Percentiles rank a stretch among this genome's conserved stretches.
phyloP scores from a whole-genome alignment of 2,888 invertebrate species.

The Eustalomyia histrio region DNA sequence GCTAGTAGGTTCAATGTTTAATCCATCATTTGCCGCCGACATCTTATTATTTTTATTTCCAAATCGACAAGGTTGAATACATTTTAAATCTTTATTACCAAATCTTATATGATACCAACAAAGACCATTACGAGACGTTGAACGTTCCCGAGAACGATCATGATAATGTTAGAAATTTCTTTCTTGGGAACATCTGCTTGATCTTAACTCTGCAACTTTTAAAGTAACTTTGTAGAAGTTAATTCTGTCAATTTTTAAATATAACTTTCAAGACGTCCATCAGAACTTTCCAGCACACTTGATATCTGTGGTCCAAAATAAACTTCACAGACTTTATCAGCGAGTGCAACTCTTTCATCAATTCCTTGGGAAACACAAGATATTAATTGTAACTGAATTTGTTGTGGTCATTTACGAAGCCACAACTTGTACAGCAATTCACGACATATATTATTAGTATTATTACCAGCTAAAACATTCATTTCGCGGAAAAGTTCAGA shows the following conservation, averaged over 20 bases:
- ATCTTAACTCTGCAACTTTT: background rate
- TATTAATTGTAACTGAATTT: background rate
- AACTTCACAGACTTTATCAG: background rate
- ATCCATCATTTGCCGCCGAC: too few relatives aligned
- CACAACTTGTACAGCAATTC: constrained; percentile 11
- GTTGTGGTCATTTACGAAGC: constrained; percentile 9
- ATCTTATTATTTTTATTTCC: too few relatives aligned
- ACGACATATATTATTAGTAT: background rate
- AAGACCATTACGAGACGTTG: too few relatives aligned
- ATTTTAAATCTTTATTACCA: too few relatives aligned
- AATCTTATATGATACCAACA: too few relatives aligned
- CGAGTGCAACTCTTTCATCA: constrained; percentile 1
- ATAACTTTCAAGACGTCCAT: background rate
- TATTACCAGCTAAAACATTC: background rate
- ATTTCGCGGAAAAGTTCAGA: background rate
- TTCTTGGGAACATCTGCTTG: background rate
- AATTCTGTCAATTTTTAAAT: background rate
- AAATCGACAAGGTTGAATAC: too few relatives aligned
- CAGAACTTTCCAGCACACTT: background rate
- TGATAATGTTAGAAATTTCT: background rate
- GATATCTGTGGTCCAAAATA: background rate
- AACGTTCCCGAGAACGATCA: background rate
- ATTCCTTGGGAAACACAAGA: background rate
- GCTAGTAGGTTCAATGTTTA: background rate
- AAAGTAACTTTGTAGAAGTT: background rate